These are phyloP conservation scores for Momotus momota DNA, from an alignment of 2,797 vertebrate species.

Conservation along the genomic window DNA sequence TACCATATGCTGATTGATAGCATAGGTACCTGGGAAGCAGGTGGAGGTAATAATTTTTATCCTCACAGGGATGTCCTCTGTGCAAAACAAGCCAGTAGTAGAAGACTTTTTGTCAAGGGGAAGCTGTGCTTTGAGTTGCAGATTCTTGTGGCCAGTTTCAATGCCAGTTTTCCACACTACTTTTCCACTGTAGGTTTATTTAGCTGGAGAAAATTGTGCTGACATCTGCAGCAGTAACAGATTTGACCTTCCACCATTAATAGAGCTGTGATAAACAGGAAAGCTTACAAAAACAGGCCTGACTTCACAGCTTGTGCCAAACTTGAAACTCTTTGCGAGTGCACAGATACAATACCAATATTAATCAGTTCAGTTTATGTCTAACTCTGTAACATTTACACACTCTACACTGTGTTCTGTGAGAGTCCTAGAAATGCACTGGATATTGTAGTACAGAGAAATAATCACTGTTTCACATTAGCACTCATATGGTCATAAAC, in stretches of 20 bases:
- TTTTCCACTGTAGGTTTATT: background rate
- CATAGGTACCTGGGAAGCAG: background rate
- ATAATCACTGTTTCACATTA: background rate
- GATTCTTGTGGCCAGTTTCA: background rate
- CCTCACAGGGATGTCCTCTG: background rate
- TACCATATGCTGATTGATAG: background rate
- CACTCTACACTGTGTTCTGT: background rate
- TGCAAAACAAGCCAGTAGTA: background rate
- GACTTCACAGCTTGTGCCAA: background rate
- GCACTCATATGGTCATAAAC: background rate
- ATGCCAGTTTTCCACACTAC: background rate
- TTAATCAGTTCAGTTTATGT: background rate
- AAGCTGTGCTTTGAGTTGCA: background rate
- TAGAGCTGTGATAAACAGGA: background rate
- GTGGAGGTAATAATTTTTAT: background rate
- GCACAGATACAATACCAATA: background rate
- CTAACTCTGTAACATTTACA: background rate
- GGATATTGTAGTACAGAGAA: background rate
- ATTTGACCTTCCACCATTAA: background rate
- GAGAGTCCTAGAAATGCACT: background rate
- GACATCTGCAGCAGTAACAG: background rate
- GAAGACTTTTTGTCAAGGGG: too few species aligned
- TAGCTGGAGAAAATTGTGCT: background rate
- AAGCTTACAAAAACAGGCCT: background rate
- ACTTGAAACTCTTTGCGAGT: background rate